Evolutionary conservation across 1,140 invertebrate species (phyloP).

Genomic region (Drosophila micromelanica): DNA sequence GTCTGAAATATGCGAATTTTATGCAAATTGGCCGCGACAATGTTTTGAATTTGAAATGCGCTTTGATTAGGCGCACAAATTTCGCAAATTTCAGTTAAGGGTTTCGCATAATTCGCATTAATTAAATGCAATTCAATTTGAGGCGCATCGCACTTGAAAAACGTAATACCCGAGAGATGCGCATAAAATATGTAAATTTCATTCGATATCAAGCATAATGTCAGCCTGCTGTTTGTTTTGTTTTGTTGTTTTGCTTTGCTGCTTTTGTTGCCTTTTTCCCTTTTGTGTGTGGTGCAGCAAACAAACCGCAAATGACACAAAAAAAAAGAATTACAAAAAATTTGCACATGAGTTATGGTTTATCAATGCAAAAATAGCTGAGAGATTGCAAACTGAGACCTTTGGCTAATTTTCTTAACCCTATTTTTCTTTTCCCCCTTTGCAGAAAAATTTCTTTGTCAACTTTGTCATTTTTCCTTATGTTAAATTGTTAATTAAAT

Average conservation of each 20-base stretch:
- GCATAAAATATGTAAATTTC: conserved; percentile 73
- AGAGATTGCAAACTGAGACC: conserved; percentile 20
- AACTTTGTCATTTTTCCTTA: conserved; percentile 45
- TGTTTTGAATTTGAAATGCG: conserved; percentile 26
- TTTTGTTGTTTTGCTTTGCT: conserved; percentile 23
- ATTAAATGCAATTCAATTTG: conserved; percentile 64
- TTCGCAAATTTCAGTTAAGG: conserved; percentile 29
- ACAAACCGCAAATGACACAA: conserved; percentile 56
- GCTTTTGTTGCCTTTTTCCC: conserved; percentile 22
- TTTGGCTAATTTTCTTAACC: conserved; percentile 25
- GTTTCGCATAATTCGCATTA: conserved; percentile 57
- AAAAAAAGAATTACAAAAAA: conserved; percentile 32
- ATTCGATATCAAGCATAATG: conserved; percentile 28
- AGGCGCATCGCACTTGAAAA: conserved; percentile 36
- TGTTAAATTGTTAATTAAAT: conserved; percentile 73
- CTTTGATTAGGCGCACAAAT: conserved; percentile 24
- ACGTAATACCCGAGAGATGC: conserved; percentile 13
- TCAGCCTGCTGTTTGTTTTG: conserved; percentile 41
- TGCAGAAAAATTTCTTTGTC: conserved; percentile 50
- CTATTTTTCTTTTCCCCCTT: conserved; percentile 5
- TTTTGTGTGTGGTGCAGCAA: conserved; percentile 10
- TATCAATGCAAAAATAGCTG: conserved; percentile 33
- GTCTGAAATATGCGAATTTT: conserved; percentile 73
- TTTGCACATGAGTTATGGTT: conserved; percentile 63
- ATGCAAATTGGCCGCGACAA: conserved; percentile 57